phyloP scores from a whole-genome alignment of 2,797 vertebrate genomes.

The Mormyrus proboscirostris region DNA sequence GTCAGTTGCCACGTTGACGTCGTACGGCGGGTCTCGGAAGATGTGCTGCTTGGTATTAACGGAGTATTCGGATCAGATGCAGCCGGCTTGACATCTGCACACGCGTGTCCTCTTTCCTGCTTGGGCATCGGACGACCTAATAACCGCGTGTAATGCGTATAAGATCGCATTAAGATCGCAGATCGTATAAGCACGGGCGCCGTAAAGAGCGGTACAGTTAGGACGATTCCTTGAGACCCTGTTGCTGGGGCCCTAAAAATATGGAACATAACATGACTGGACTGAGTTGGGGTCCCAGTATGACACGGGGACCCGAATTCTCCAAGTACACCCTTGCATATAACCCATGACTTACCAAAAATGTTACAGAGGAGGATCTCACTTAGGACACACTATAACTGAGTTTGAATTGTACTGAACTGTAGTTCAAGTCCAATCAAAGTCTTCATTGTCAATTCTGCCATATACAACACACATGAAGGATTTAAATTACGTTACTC shows the following conservation, averaged over 20 bases:
- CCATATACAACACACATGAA: too few species aligned
- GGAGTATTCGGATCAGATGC: neutral
- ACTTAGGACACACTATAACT: neutral
- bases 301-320: neutral
- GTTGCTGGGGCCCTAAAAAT: neutral
- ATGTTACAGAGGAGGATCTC: neutral
- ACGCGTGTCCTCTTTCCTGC: neutral
- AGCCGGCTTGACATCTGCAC: neutral
- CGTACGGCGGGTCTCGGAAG: neutral
- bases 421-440: neutral
- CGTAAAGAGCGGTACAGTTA: neutral
- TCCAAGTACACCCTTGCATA: neutral
- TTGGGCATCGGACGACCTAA: neutral
- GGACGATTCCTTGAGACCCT: neutral
- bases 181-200: neutral
- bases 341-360: neutral
- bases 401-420: neutral
- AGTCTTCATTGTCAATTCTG: too few species aligned
- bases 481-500: too few species aligned
- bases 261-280: neutral
- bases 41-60: neutral
- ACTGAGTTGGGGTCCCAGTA: neutral
- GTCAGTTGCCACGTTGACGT: neutral
- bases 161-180: neutral
- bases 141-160: neutral